A percentile compares a stretch with the other conserved stretches of the same genome.
These are phyloP conservation scores for Athene cunicularia DNA, from an alignment of 2,113 vertebrate genomes.

Conservation along the genomic window DNA sequence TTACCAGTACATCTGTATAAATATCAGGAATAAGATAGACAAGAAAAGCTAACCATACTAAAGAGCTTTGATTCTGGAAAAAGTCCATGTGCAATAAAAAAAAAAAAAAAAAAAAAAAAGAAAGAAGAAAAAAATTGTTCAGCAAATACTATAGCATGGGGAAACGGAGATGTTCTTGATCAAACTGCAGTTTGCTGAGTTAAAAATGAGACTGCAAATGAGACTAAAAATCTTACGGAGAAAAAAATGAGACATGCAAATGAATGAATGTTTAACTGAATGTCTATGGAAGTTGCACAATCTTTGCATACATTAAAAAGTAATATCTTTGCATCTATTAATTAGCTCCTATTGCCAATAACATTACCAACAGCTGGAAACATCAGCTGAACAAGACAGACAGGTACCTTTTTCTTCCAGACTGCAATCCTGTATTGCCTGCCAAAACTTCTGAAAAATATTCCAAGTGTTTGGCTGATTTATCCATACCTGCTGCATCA, in stretches of 20 bases:
- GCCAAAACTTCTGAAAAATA: constrained; percentile 9
- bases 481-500: neutral
- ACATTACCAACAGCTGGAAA: neutral
- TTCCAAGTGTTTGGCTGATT: constrained; percentile 38
- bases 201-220: neutral
- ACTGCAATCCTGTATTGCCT: neutral
- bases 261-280: neutral
- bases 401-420: neutral
- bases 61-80: neutral
- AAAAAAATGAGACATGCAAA: neutral
- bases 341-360: neutral
- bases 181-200: neutral
- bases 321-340: neutral
- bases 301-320: neutral
- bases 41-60: neutral
- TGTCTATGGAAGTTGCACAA: accelerated
- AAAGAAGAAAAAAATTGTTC: neutral
- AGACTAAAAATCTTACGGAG: neutral
- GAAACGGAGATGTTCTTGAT: neutral
- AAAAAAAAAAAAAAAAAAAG: no score
- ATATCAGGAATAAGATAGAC: neutral
- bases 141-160: neutral
- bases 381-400: neutral
- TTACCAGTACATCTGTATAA: neutral
- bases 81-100: neutral